A percentile compares a stretch with the other conserved stretches of the same genome.
These are phyloP conservation scores for Fulica atra DNA, from an alignment of 2,113 vertebrate species.

Conservation along the genomic window DNA sequence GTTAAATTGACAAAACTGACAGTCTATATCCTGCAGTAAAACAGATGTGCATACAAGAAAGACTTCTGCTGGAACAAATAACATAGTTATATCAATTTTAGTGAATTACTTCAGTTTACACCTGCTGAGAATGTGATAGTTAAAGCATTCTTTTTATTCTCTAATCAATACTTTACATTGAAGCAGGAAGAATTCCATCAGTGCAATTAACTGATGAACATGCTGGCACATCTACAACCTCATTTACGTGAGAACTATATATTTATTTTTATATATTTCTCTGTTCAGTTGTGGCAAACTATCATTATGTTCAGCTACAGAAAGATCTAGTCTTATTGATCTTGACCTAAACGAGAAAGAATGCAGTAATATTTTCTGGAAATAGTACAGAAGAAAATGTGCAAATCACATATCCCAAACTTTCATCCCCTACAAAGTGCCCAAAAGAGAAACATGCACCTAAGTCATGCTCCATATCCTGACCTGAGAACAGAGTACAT, in stretches of 20 bases:
- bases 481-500: background rate
- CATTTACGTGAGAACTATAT: background rate
- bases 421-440: background rate
- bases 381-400: background rate
- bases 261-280: background rate
- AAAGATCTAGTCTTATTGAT: background rate
- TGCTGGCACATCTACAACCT: background rate
- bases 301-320: background rate
- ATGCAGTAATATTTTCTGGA: background rate
- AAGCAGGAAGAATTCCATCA: background rate
- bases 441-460: background rate
- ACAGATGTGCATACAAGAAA: background rate
- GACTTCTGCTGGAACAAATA: background rate
- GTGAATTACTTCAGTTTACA: background rate
- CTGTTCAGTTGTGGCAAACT: background rate
- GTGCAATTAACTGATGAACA: background rate
- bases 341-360: background rate
- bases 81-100: background rate
- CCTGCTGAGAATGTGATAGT: background rate
- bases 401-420: background rate
- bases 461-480: background rate
- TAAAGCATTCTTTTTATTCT: background rate
- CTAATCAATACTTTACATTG: background rate
- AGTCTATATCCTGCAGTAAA: background rate
- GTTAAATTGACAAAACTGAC: background rate